Evolutionary conservation across 2,113 vertebrate genomes (phyloP).

Genomic region (Misgurnus mizolepis): DNA sequence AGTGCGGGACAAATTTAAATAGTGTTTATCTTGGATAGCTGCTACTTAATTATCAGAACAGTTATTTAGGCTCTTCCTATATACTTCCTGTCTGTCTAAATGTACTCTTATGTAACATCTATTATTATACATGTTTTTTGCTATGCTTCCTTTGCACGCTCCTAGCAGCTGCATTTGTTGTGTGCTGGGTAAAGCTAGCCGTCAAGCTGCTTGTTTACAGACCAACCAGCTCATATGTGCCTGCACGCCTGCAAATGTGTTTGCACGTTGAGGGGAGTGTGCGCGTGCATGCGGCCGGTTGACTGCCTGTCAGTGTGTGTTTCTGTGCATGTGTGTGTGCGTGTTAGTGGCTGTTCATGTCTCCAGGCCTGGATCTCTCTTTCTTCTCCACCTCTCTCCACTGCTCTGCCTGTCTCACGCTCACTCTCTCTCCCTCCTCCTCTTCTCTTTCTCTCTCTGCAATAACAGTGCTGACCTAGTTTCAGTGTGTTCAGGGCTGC

Average conservation of each 20-base stretch:
- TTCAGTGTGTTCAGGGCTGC: conserved; percentile 83
- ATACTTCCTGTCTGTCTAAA: conserved; percentile 38
- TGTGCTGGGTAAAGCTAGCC: conserved; percentile 36
- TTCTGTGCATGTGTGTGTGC: conserved; percentile 39
- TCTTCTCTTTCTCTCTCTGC: conserved; percentile 78
- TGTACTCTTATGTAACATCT: conserved; percentile 40
- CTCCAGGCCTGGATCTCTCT: conserved; percentile 35
- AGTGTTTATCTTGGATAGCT: neutral
- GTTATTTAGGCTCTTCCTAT: neutral
- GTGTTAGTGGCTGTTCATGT: conserved; percentile 47
- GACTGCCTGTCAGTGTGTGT: conserved; percentile 31
- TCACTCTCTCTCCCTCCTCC: conserved; percentile 60
- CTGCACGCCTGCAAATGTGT: conserved; percentile 47
- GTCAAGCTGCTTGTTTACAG: conserved; percentile 51
- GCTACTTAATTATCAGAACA: neutral
- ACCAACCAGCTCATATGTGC: conserved; percentile 37
- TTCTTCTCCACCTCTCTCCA: conserved; percentile 42
- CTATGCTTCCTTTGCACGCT: conserved; percentile 37
- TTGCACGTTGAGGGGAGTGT: conserved; percentile 35
- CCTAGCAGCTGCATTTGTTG: conserved; percentile 30
- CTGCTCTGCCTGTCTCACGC: conserved; percentile 46
- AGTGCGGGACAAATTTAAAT: conserved; percentile 20
- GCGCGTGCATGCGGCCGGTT: conserved; percentile 54
- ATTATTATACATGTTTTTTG: conserved; percentile 39
- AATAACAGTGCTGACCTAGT: conserved; percentile 87